Percentiles rank a stretch among this genome's conserved stretches.
Conservation (phyloP, 35 echinoderm and acorn worm genomes). For the Nesometra sesokonis region DNA sequence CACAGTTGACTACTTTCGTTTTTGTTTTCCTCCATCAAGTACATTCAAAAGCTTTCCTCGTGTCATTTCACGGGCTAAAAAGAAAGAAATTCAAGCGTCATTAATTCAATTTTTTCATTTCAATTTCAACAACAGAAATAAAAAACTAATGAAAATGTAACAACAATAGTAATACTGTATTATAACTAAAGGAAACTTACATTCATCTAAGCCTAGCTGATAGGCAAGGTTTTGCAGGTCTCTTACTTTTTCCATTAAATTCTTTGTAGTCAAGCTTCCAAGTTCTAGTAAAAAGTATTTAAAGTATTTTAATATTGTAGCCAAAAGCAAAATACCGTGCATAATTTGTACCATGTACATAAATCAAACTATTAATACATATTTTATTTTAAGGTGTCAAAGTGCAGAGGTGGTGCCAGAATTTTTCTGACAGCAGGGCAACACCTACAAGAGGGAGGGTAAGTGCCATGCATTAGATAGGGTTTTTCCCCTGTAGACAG, state of each 20-base stretch:
- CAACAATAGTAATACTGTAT: no score
- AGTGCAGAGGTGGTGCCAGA: neutral
- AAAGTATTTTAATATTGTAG: neutral
- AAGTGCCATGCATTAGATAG: no score
- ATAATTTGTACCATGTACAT: neutral
- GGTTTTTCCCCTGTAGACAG: no score
- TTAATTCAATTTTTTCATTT: no score
- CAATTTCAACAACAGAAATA: no score
- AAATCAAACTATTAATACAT: neutral
- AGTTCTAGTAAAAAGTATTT: conserved; percentile 53
- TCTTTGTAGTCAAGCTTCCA: conserved; percentile 84
- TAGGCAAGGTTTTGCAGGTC: conserved; percentile 94
- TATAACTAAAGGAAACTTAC: conserved; percentile 32
- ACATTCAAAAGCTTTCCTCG: conserved; percentile 5
- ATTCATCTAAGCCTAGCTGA: conserved; percentile 87
- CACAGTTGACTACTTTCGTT: neutral
- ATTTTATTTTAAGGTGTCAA: neutral
- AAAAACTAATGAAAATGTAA: no score
- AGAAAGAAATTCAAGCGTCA: no score
- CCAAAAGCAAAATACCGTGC: neutral
- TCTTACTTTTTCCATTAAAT: conserved; percentile 98
- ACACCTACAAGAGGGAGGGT: no score
- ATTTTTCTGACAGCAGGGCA: no score
- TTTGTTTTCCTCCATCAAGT: neutral
- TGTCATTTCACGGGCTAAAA: conserved; percentile 13